Base-by-base conservation (phyloP, 1,140 invertebrate genomes). In the Achatina immaculata region DNA sequence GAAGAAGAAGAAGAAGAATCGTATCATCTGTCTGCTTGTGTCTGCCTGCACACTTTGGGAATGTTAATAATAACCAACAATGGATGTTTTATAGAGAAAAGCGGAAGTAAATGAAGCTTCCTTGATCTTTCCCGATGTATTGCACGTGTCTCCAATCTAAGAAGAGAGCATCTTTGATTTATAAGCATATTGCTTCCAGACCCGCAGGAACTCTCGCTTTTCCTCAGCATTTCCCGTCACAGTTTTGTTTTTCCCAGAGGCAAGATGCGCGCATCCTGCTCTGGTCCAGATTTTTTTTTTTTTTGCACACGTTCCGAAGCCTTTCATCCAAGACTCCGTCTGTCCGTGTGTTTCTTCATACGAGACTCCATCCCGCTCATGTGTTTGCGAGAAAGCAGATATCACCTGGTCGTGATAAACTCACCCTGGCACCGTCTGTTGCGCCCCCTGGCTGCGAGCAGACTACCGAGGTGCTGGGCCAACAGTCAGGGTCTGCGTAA, bases 341-440 rank as follows among this genome's bases (percentile, higher is more conserved):
- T n/a, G n/a, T n/a, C n/a, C n/a, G n/a, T 31, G 21, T 16, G n/a
- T 43, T 11, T 55, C 43, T 79, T 48, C 48, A 16, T 43, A 11
- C 36, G 1, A 51, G 16, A 34, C 19, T 79, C 11, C 31, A 48
- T 71, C 45, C 38, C 34, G n/a, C 28, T n/a, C 71, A 43, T 73
- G 71, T 48, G 43, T 73, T 45, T 43, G 42, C 71, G 24, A 31
- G 71, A 28, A 73, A 73, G 42, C 40, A 34, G 71, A 51, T 48
- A 48, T n/a, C 71, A 73, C 71, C 71, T 73, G 71, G 71, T 28
- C 43, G 71, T 48, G 28, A 48, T 45, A 48, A 73, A 51, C 43
- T 73, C 71, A 48, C 71, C 28, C 71, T 48, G 71, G 71, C 71
- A 73, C 36, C 71, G 71, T 31, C 71, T 45, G 43, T 11, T 4